Evolutionary conservation across 1,140 invertebrate species (phyloP).

Genomic region (Drosophila jambulina): DNA sequence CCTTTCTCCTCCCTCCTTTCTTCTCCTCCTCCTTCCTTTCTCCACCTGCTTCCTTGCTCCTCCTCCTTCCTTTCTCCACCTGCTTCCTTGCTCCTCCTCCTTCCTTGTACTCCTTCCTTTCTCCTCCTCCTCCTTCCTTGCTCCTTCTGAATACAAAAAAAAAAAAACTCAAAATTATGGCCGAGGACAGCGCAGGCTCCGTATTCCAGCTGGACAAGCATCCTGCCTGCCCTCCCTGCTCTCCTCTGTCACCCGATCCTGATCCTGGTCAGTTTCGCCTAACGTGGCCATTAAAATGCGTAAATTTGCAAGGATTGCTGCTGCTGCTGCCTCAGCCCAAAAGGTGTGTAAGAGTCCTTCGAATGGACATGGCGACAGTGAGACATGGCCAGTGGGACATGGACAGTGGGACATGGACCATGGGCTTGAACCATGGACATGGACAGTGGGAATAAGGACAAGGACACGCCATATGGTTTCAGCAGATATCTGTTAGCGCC

Average conservation of each 20-base stretch:
- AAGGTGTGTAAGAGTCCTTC: not conserved
- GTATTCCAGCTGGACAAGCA: conserved; percentile 16
- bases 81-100: not conserved
- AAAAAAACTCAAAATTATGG: conserved; percentile 72
- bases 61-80: not conserved
- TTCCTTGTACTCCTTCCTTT: not conserved
- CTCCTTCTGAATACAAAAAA: conserved; percentile 9
- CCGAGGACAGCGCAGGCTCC: conserved; percentile 32
- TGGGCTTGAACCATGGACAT: no score
- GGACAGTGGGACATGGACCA: no score
- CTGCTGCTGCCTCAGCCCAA: not conserved
- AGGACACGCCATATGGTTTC: no score
- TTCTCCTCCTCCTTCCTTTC: not conserved
- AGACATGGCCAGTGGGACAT: not conserved
- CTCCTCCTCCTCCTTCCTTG: not conserved
- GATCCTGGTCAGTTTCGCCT: conserved; percentile 41
- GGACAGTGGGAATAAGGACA: conserved; percentile 3
- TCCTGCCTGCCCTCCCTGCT: not conserved
- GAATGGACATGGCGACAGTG: not conserved
- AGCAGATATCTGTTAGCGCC: no score
- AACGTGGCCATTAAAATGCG: conserved; percentile 71
- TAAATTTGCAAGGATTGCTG: conserved; percentile 64
- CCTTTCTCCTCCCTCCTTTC: not conserved
- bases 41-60: not conserved
- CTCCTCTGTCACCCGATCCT: conserved; percentile 7